phyloP scores from a whole-genome alignment of 2,888 invertebrate species.

The Drosophila ochracea region DNA sequence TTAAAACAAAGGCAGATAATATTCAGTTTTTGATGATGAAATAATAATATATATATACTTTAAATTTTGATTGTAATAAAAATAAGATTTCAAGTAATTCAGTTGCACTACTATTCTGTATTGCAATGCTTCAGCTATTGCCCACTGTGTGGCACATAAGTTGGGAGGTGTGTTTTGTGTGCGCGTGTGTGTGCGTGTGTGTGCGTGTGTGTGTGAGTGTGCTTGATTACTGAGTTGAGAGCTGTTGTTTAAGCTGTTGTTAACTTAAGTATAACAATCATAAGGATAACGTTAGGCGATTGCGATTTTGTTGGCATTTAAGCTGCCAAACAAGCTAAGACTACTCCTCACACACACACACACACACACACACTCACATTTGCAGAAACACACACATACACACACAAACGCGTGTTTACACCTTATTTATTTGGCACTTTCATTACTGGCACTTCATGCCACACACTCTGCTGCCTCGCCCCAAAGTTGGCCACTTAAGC shows the following conservation, averaged over 20 bases:
- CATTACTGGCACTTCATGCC: constrained; percentile 44
- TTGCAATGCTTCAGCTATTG: too few relatives aligned
- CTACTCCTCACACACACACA: constrained; percentile 14
- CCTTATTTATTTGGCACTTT: constrained; percentile 73
- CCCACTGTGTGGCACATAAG: constrained; percentile 53
- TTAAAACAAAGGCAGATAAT: too few relatives aligned
- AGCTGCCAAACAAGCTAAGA: constrained; percentile 41
- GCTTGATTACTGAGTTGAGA: constrained; percentile 63
- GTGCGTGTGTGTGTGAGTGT: constrained; percentile 27
- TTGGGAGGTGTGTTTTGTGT: constrained; percentile 26
- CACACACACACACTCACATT: constrained; percentile 20
- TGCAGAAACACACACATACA: constrained; percentile 3
- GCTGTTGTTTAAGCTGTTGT: constrained; percentile 77
- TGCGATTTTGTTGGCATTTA: constrained; percentile 65
- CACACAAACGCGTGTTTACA: constrained; percentile 36
- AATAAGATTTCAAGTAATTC: not conserved
- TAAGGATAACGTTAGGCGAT: constrained; percentile 76
- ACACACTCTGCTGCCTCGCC: not conserved
- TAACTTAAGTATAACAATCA: constrained; percentile 82
- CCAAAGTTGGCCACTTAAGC: constrained; percentile 62
- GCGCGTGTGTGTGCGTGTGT: constrained; percentile 18
- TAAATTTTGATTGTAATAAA: not conserved
- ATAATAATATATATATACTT: not conserved
- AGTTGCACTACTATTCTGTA: not conserved
- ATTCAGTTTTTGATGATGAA: too few relatives aligned